Evolutionary conservation across 2,888 invertebrate genomes (phyloP).

Genomic region (Synergus gifuensis): DNA sequence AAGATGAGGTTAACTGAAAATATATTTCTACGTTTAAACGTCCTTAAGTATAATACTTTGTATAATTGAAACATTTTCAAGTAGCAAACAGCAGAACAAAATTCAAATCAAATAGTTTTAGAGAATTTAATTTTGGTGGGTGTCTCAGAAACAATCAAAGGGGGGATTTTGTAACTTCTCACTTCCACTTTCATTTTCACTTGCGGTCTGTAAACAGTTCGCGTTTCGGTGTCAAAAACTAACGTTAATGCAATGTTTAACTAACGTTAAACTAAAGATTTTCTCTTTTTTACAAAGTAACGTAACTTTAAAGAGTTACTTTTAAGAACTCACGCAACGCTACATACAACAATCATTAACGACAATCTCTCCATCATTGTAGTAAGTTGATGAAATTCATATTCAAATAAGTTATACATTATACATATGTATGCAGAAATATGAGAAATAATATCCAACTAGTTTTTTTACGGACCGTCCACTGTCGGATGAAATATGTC

Average conservation of each 20-base stretch:
- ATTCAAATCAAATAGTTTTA: no score
- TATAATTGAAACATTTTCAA: not conserved
- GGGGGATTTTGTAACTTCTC: no score
- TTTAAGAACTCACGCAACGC: no score
- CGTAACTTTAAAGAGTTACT: no score
- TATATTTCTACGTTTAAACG: not conserved
- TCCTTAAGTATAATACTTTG: not conserved
- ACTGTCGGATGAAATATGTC: conserved; percentile 70
- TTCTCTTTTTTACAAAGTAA: no score
- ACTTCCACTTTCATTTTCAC: no score
- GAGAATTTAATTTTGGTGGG: no score
- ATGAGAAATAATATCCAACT: not conserved
- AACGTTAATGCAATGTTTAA: no score
- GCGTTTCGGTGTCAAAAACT: no score
- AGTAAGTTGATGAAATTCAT: not conserved
- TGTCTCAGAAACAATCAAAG: no score
- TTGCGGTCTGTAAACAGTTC: no score
- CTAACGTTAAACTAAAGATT: no score
- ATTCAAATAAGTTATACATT: not conserved
- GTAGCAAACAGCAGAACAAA: not conserved
- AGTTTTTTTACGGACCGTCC: conserved; percentile 53
- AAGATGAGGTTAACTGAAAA: not conserved
- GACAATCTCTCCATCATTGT: not conserved
- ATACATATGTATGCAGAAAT: not conserved
- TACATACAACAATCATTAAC: not conserved